Evolutionary conservation across 1,140 invertebrate species (phyloP), one percentile per base, ranked within the genome.

Genomic region (Papilio polyxenes): DNA sequence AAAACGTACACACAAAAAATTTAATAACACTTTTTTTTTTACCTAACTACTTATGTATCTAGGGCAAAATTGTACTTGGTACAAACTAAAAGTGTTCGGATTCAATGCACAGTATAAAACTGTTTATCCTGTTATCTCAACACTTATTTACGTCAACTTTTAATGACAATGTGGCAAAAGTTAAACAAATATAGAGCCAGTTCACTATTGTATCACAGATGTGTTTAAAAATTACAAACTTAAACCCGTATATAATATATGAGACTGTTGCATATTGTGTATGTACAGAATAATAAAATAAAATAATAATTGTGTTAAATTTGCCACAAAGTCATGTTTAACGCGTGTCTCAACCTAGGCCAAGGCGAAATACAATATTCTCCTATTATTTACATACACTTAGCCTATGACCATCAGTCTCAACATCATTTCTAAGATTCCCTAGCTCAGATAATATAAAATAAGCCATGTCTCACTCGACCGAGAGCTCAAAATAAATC

Each of bases 341-440:
- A 87, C 83, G 84, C 82, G 83, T 90, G 92, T 92, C 83, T 93
- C 90, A 90, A 92, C 92, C 89, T 90, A 91, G 92, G 92, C 89
- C 91, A 91, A 90, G 92, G 92, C 92, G 86, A 88, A 89, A 89
- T 92, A 92, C 88, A 92, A 93, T 85, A 93, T 94, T 93, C 92
- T 93, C 92, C 93, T 94, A 94, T 90, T 94, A 94, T 94, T 92
- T 94, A 94, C 92, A 94, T 90, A 91, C 89, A 89, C 91, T 93
- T 91, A 92, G 91, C 92, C 92, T 91, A 89, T 91, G 92, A 92
- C 93, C 93, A 83, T 94, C 93, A 92, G 93, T 92, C 92, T 93
- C 92, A 91, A 93, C 92, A 90, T 89, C 91, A 87, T 88, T 85
- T 90, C 87, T 89, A 92, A 89, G 89, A 89, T 89, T 89, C 86